phyloP scores from a whole-genome alignment of 2,113 vertebrate species.

The Gambusia affinis region DNA sequence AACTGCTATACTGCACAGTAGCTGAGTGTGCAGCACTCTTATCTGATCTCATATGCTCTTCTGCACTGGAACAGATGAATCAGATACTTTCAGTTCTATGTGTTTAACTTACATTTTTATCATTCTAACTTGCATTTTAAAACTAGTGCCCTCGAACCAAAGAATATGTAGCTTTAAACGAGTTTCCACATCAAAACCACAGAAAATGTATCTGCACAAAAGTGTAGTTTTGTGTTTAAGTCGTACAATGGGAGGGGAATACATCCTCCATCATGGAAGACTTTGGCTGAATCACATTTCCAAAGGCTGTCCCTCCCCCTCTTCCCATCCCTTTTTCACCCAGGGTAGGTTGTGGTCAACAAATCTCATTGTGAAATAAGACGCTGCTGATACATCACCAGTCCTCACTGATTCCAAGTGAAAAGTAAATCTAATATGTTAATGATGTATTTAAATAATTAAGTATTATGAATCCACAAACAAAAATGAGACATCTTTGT shows the following conservation, averaged over 20 bases:
- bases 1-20: conserved; percentile 33
- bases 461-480: background rate
- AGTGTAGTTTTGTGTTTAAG: conserved; percentile 27
- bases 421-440: background rate
- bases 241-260: conserved; percentile 18
- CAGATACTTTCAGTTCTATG: conserved; percentile 18
- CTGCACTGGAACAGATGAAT: conserved; percentile 50
- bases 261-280: background rate
- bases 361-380: background rate
- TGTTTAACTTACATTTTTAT: conserved; percentile 32
- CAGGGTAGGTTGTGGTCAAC: background rate
- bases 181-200: conserved; percentile 54
- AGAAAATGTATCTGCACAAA: conserved; percentile 40
- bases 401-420: background rate
- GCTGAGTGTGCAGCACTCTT: conserved; percentile 34
- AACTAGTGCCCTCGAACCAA: conserved; percentile 55
- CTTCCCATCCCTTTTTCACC: background rate
- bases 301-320: background rate
- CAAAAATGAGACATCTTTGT: no score
- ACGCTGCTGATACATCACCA: background rate
- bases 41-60: conserved; percentile 24
- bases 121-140: conserved; percentile 36
- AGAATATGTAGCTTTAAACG: conserved; percentile 54
- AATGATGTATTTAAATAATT: background rate
- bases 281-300: background rate